Conservation (phyloP, 2,888 invertebrate genomes). For the Scrobipalpa atriplicella region DNA sequence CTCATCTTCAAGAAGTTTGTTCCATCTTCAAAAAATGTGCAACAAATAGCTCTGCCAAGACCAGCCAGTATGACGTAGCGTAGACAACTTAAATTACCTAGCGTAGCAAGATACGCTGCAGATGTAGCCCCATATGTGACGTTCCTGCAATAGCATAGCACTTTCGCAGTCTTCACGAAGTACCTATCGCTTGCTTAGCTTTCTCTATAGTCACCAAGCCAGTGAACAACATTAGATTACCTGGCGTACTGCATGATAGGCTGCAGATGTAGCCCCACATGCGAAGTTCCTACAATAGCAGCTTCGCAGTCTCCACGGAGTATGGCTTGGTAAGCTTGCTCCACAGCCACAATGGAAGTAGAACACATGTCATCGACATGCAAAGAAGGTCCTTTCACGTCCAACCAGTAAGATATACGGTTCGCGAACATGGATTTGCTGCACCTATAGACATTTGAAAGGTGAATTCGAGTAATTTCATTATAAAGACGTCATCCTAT, state of each 20-base stretch:
- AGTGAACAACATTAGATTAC: constrained; percentile 48
- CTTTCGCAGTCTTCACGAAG: constrained; percentile 61
- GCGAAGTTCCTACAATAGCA: constrained; percentile 84
- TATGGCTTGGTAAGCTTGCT: constrained; percentile 58
- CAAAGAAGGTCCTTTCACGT: constrained; percentile 65
- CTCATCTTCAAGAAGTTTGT: no score
- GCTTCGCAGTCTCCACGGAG: constrained; percentile 61
- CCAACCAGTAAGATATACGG: constrained; percentile 70
- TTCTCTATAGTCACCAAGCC: constrained; percentile 56
- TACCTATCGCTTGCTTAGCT: constrained; percentile 55
- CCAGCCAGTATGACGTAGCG: no score
- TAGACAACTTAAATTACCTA: constrained; percentile 48
- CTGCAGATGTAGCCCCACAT: constrained; percentile 82
- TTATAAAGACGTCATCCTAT: no score
- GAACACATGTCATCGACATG: constrained; percentile 59
- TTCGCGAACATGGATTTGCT: constrained; percentile 67
- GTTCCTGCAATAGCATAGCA: constrained; percentile 86
- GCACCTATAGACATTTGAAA: constrained; percentile 45
- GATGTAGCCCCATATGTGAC: constrained; percentile 81
- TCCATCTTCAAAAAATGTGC: no score
- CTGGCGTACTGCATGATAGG: constrained; percentile 58
- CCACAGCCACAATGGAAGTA: constrained; percentile 56
- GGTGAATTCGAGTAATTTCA: no score
- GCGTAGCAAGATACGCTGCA: constrained; percentile 62
- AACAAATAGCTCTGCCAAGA: no score